phyloP scores from a whole-genome alignment of 2,888 invertebrate genomes.

The Cataglyphis albicans region DNA sequence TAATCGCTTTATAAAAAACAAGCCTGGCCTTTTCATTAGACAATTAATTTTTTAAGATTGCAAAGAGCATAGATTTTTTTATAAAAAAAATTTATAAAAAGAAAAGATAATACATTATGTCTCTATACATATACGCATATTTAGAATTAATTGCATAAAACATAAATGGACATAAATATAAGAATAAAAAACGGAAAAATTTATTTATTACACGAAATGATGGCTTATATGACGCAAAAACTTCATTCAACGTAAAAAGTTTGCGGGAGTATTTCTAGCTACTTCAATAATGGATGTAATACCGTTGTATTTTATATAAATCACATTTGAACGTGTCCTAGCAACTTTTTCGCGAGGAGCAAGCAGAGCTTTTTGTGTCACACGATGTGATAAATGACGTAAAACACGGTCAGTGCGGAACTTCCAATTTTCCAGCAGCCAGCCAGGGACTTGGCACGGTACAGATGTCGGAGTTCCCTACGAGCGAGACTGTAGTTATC shows the following conservation, averaged over 20 bases:
- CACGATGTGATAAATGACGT: slow-evolving; percentile 60
- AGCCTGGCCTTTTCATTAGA: neutral
- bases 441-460: slow-evolving; percentile 31
- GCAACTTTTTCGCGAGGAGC: neutral
- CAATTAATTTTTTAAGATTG: neutral
- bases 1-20: neutral
- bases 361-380: slow-evolving; percentile 37
- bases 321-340: slow-evolving; percentile 12
- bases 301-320: slow-evolving; percentile 15
- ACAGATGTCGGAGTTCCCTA: slow-evolving; percentile 38
- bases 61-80: neutral
- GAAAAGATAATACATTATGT: neutral
- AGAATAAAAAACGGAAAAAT: neutral
- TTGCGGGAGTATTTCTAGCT: neutral
- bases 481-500: slow-evolving; percentile 21
- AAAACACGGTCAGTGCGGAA: slow-evolving; percentile 61
- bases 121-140: neutral
- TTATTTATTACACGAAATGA: neutral
- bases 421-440: slow-evolving; percentile 65
- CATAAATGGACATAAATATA: neutral
- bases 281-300: neutral
- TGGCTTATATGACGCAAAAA: neutral
- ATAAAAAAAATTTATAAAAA: neutral
- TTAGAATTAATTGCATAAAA: neutral
- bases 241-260: neutral